Conservation (phyloP, 2,888 invertebrate genomes). For the Escarpia spicata region DNA sequence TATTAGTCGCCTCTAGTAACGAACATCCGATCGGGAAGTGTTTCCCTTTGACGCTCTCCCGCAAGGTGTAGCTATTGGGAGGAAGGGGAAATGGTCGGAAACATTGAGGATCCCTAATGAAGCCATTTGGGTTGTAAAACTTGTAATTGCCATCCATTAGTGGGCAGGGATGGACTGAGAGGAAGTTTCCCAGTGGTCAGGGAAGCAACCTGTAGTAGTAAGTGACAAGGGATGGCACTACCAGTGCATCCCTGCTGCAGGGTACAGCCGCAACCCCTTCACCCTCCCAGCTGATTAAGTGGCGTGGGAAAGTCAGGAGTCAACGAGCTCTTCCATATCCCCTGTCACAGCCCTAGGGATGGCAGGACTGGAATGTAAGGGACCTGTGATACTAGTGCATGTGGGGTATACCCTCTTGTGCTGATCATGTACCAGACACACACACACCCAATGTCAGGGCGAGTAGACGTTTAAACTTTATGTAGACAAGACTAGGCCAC, state of each 20-base stretch:
- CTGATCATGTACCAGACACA: not conserved
- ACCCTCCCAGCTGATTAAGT: not conserved
- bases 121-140: slow-evolving; percentile 9
- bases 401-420: not conserved
- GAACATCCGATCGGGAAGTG: not conserved
- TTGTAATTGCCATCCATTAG: not conserved
- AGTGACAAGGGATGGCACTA: not conserved
- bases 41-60: not conserved
- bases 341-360: slow-evolving; percentile 8
- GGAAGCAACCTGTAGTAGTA: not conserved
- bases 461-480: not conserved
- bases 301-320: not conserved
- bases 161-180: not conserved
- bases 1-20: slow-evolving; percentile 6
- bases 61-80: not conserved
- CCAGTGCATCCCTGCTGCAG: not conserved
- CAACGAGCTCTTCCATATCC: not conserved
- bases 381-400: not conserved
- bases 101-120: not conserved
- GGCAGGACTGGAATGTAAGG: not conserved
- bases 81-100: not conserved
- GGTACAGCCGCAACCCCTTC: not conserved
- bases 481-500: not conserved
- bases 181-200: not conserved
- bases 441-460: not conserved